Base-by-base conservation (phyloP, 1,140 invertebrate species). In the Macrocentrus cingulum region DNA sequence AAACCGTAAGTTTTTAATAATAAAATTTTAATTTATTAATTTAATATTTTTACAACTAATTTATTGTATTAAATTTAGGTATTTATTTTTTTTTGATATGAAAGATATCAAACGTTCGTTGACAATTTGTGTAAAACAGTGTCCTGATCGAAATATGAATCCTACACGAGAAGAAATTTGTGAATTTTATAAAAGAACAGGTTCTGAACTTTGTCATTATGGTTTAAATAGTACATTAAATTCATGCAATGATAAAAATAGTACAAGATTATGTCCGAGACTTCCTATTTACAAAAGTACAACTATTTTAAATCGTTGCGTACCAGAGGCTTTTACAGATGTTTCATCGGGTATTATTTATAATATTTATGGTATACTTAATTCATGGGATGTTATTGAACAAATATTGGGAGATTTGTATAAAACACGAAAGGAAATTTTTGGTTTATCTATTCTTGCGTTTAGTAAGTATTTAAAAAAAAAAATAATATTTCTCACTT, bases 61-160 rank as follows among this genome's bases (percentile, higher is more conserved):
- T 46, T 55, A 61, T 46, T 75, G n/a, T n/a, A n/a, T n/a, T n/a
- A n/a, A n/a, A n/a, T 81, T 42, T 65, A 88, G 87, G 22, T 92
- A 86, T 70, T 78, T 97, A 19, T 91, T 95, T 64, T 95, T 91
- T 72, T 85, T 95, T 75, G 88, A 96, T 77, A 81, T 92, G 2
- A 84, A 81, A 53, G 84, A 95, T 69, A 79, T 93, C 1, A 83
- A 84, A 39, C 82, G 87, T 37, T 90, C 92, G 0, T 74, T 94
- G 18, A 91, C 93, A 78, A 88, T 97, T 59, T 97, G 95, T 79
- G 93, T 97, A 0, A 89, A 91, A 67, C 76, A 89, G 76, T 97
- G 94, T 80, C 94, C 94, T 0, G 83, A 85, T 60, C 82, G 77
- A 59, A 84, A 82, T 15, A 66, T 96, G 37, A 77, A 79, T 0